These are phyloP conservation scores for Heliconius ismenius DNA, from an alignment of 2,888 invertebrate genomes.

Conservation along the genomic window DNA sequence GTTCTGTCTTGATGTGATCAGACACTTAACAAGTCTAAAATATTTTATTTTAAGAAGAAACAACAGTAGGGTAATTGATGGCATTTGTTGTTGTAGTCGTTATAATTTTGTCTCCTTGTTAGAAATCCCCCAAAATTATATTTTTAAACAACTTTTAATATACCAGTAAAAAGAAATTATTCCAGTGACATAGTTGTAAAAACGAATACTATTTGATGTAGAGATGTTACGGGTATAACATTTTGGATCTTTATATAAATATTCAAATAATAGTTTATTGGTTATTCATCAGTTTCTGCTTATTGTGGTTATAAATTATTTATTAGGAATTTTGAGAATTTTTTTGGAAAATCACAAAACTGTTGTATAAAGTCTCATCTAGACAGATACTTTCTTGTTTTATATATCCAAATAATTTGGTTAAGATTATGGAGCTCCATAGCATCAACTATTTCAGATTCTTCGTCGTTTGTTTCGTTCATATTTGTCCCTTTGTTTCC, in stretches of 20 bases:
- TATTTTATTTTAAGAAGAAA: conserved; percentile 25
- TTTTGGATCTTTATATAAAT: no score
- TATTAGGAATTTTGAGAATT: no score
- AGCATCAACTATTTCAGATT: not conserved
- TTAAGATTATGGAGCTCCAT: not conserved
- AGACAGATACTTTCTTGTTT: no score
- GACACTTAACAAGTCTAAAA: conserved; percentile 37
- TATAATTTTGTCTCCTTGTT: conserved; percentile 21
- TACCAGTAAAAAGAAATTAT: not conserved
- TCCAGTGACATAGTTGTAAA: no score
- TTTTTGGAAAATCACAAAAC: no score
- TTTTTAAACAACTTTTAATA: not conserved
- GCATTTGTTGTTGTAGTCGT: conserved; percentile 35
- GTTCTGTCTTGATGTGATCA: conserved; percentile 41
- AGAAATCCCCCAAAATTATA: conserved; percentile 27
- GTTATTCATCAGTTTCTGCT: no score
- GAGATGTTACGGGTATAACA: no score
- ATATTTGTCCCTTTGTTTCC: not conserved
- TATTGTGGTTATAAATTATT: no score
- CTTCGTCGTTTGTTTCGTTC: not conserved
- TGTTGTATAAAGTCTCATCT: no score
- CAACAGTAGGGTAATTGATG: conserved; percentile 34
- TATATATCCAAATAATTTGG: no score
- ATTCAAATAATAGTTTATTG: no score
- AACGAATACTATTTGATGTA: no score